Evolutionary conservation across 2,113 vertebrate genomes (phyloP).

Genomic region (Xerus inauris): DNA sequence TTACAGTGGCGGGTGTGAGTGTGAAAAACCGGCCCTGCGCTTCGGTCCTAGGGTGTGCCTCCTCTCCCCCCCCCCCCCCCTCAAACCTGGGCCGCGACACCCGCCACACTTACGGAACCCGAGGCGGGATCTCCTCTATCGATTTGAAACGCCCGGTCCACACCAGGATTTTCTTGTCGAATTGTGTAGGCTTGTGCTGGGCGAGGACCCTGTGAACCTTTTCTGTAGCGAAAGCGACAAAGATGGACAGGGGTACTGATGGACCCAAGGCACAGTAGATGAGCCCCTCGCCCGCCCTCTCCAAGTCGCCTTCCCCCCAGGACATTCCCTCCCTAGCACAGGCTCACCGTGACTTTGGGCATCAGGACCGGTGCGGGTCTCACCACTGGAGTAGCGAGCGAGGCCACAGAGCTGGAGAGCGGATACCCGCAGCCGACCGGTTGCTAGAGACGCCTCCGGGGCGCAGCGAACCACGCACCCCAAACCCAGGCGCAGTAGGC

Average conservation of each 20-base stretch:
- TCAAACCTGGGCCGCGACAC: rapidly evolving
- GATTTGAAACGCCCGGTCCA: constrained; percentile 89
- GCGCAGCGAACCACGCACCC: neutral
- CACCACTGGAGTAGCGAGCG: neutral
- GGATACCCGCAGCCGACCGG: rapidly evolving
- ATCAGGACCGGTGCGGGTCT: neutral
- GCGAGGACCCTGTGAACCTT: constrained; percentile 81
- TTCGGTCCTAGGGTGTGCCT: no score
- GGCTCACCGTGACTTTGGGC: neutral
- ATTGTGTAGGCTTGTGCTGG: constrained; percentile 84
- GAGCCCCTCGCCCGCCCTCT: neutral
- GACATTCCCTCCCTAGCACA: neutral
- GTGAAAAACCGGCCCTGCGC: neutral
- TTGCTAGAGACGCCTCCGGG: neutral
- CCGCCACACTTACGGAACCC: constrained; percentile 84
- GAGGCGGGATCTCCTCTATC: constrained; percentile 85
- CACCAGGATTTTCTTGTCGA: constrained; percentile 87
- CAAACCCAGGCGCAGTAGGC: neutral
- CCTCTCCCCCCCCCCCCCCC: no score
- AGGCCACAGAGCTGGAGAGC: neutral
- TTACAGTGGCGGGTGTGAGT: rapidly evolving
- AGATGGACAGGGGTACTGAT: neutral
- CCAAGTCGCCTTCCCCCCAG: neutral
- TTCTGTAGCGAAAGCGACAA: neutral
- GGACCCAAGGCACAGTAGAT: rapidly evolving